Percentiles rank a stretch among this genome's conserved stretches.
phyloP scores from a whole-genome alignment of 1,140 invertebrate species.

The Sipha flava region DNA sequence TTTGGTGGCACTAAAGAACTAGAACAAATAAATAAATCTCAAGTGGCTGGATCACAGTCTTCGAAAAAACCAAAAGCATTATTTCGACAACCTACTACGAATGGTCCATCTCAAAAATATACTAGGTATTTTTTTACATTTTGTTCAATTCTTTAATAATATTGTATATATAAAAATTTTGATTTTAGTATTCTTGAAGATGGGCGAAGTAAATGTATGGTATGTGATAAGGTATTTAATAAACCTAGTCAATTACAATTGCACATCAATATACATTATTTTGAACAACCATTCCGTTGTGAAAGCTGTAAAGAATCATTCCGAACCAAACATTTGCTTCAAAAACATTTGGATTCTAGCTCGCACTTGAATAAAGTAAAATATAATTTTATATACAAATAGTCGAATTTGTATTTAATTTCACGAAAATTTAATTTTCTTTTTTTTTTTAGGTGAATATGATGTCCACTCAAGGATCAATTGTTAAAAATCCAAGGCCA shows the following conservation, averaged over 20 bases:
- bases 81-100: conserved; percentile 22
- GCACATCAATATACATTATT: conserved; percentile 93
- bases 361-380: conserved; percentile 82
- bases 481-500: conserved; percentile 75
- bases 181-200: conserved; percentile 56
- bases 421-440: neutral
- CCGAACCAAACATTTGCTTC: conserved; percentile 80
- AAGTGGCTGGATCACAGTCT: neutral
- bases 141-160: neutral
- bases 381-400: neutral
- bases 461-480: conserved; percentile 75
- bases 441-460: conserved; percentile 52
- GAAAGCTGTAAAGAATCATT: conserved; percentile 85
- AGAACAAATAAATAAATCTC: neutral
- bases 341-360: conserved; percentile 82
- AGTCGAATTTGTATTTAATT: neutral
- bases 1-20: neutral
- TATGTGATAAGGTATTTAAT: conserved; percentile 85
- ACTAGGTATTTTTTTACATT: neutral
- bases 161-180: neutral
- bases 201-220: conserved; percentile 70
- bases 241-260: conserved; percentile 80
- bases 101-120: conserved; percentile 28
- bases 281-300: conserved; percentile 85
- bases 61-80: conserved; percentile 11